Base-by-base conservation (phyloP, 2,888 invertebrate genomes). In the Taenaris catops region DNA sequence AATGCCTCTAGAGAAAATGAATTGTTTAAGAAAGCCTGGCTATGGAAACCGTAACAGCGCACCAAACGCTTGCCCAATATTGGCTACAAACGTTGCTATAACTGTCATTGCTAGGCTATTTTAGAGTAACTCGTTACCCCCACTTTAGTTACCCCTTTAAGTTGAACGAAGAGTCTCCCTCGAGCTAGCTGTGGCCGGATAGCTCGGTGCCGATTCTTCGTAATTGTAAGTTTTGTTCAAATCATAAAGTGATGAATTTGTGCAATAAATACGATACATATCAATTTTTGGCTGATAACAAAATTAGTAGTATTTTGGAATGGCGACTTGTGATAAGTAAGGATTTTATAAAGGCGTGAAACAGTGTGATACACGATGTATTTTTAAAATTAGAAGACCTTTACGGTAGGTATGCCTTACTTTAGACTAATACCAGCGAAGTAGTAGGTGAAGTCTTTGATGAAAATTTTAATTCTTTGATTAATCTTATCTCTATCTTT, bases 1-100 rank as follows among this genome's bases (percentile, higher is more conserved):
- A 65, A 91, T 95, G 89, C 95, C 95, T 0, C 79, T 94, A 42
- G 94, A 94, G 49, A 91, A 91, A 65, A 94, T 95, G 94, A 92
- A 92, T 63, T 95, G 95, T 81, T 91, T 92, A 46, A 91, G 93
- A 57, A 93, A 93, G 73, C 88, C 81, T 8, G 63, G 78, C 1
- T 75, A 71, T 48, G 79, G 79, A 2, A 64, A 78, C 34, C 63
- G 76, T 3, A 70, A 70, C n/a, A 51, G 51, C 37, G 79, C 67
- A 37, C 63, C 59, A 2, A 46, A 46, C 25, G 55, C 59, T 14
- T 54, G 58, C 41, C 57, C 61, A 23, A 39, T 63, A 32, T 49
- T 71, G 24, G 57, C 59, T 31, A 68, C 66, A 24, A 67, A 71
- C 40, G 55, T 61, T 8, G 52, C 72, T n/a, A 43, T 70, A 20